Base-by-base conservation (phyloP, 2,113 vertebrate species). In the Corydoras maculifer region DNA sequence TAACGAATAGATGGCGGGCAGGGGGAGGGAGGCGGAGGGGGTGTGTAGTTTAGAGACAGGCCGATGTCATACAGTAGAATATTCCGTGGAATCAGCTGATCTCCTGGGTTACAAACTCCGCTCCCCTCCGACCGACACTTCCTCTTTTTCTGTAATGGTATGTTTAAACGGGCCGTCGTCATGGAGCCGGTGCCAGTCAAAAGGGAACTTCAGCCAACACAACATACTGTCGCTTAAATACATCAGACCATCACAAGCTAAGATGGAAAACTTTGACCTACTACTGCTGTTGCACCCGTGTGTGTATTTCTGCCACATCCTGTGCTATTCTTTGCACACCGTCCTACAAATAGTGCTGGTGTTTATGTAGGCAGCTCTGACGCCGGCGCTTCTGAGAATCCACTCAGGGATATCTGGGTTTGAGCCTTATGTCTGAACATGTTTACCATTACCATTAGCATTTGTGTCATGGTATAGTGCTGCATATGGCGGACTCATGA, bases 71-170 rank as follows among this genome's bases (percentile, higher is more conserved):
- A 74, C 68, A 74, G 59, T 60, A 53, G 75, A 75, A 69, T 77
- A n/a, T 71, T 69, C 53, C 5, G 43, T 66, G 55, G 69, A 50
- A 72, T 58, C 66, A 74, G 75, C 65, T 57, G 65, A 75, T 80
- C 62, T 75, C 75, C 69, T 69, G 63, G 69, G 78, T 31, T 65
- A 77, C 72, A 8, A 49, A 48, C 10, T 70, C 18, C 18, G 50
- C 18, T 54, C 50, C 43, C 59, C 54, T 62, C 58, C 18, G 65
- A 54, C 65, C 58, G 61, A 68, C 60, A 57, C 71, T 72, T 74
- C 76, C 76, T 74, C 53, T 65, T 57, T 76, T 72, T 71, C 58
- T 12, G 29, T 64, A 67, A 67, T 75, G 59, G 48, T 30, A 32
- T 51, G 48, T 31, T 43, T 58, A 61, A 75, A 75, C 63, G 31